phyloP scores from a whole-genome alignment of 23 tunicate species.

The Diplosoma virens region DNA sequence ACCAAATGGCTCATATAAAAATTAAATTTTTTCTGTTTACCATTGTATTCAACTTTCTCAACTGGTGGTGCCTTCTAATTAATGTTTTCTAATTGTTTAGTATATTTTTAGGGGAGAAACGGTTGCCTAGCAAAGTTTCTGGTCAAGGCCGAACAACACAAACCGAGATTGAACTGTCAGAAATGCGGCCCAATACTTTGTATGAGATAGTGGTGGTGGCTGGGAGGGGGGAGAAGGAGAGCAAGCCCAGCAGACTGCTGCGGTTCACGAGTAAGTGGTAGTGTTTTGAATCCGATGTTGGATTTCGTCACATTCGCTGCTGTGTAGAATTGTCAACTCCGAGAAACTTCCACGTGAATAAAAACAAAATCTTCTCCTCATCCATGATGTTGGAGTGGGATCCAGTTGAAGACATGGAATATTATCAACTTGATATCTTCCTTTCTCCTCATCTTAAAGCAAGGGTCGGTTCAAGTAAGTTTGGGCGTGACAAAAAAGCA shows the following conservation, averaged over 20 bases:
- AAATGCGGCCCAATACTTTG: slow-evolving; percentile 49
- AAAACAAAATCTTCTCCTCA: slow-evolving; percentile 36
- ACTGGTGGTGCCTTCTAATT: too few relatives aligned
- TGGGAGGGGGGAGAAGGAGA: slow-evolving; percentile 35
- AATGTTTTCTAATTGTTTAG: not conserved
- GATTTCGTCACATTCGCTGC: not conserved
- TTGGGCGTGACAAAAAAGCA: too few relatives aligned
- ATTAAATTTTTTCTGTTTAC: too few relatives aligned
- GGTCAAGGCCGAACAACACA: slow-evolving; percentile 76
- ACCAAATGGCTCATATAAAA: too few relatives aligned
- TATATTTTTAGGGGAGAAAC: slow-evolving; percentile 33
- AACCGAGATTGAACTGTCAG: slow-evolving; percentile 43
- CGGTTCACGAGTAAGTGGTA: slow-evolving; percentile 71
- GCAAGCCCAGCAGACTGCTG: slow-evolving; percentile 48
- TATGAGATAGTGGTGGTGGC: slow-evolving; percentile 83
- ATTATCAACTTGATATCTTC: slow-evolving; percentile 41
- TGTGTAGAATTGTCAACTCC: slow-evolving; percentile 49
- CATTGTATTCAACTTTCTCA: too few relatives aligned
- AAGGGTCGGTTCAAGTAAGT: not conserved
- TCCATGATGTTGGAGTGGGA: slow-evolving; percentile 61
- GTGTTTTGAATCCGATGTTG: not conserved
- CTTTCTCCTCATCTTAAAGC: slow-evolving; percentile 24
- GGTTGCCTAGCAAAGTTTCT: slow-evolving; percentile 58
- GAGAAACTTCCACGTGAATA: slow-evolving; percentile 30
- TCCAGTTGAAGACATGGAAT: slow-evolving; percentile 12